A percentile compares a stretch with the other conserved stretches of the same genome.
Conservation (phyloP, 1,140 invertebrate species). For the Nylanderia fulva region DNA sequence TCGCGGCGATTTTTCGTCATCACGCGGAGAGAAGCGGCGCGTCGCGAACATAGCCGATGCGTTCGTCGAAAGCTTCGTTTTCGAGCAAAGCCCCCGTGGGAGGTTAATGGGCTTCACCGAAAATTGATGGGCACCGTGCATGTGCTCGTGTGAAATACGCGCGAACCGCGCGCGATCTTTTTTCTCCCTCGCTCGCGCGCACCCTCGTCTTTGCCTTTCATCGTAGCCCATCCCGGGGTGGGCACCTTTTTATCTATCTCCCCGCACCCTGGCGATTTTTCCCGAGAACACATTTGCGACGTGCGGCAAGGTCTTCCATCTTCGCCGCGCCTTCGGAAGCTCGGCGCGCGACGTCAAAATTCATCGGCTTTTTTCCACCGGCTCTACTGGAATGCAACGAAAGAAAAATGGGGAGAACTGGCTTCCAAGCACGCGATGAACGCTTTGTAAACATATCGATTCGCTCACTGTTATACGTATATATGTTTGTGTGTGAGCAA, state of each 20-base stretch:
- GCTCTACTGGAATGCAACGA: background rate
- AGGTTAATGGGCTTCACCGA: constrained; percentile 82
- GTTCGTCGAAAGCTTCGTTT: constrained; percentile 71
- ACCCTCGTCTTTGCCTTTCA: constrained; percentile 54
- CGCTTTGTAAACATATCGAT: constrained; percentile 37
- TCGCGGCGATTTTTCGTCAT: constrained; percentile 41
- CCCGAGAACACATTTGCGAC: constrained; percentile 63
- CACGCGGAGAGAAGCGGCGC: background rate
- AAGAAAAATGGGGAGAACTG: background rate
- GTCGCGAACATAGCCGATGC: constrained; percentile 75
- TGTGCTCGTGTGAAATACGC: constrained; percentile 75
- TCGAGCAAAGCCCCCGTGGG: constrained; percentile 61
- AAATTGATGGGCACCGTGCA: constrained; percentile 80
- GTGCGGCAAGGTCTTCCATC: constrained; percentile 39
- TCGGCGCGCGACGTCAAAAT: constrained; percentile 57
- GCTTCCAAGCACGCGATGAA: background rate
- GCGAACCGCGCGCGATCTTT: constrained; percentile 59
- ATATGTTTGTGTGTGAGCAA: background rate
- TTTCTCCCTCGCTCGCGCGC: constrained; percentile 47
- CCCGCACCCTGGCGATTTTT: constrained; percentile 61
- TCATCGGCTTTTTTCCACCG: constrained; percentile 53
- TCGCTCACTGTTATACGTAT: background rate
- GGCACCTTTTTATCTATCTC: constrained; percentile 63
- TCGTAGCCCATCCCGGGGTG: constrained; percentile 19
- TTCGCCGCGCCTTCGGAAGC: constrained; percentile 18